phyloP scores from a whole-genome alignment of 2,888 invertebrate genomes.

The Leucania comma region DNA sequence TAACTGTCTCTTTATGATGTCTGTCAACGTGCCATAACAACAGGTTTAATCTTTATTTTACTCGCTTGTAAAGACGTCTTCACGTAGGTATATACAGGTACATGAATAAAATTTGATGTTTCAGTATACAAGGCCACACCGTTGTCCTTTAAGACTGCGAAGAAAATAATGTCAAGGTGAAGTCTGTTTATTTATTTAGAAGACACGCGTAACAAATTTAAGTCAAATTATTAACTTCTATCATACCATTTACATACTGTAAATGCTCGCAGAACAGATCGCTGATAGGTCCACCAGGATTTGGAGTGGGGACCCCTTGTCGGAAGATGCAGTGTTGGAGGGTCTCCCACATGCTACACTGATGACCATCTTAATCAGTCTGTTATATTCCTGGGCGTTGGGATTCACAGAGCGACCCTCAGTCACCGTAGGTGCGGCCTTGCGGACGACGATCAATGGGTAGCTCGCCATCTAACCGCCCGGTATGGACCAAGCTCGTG shows the following conservation, averaged over 20 bases:
- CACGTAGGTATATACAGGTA: background rate
- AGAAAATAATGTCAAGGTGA: conserved; percentile 8
- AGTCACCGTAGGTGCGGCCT: too few relatives aligned
- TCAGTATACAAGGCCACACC: background rate
- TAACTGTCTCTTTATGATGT: conserved; percentile 17
- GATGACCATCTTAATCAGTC: background rate
- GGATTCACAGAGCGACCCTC: too few relatives aligned
- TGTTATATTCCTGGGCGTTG: background rate
- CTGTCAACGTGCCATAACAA: conserved; percentile 29
- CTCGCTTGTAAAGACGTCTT: conserved; percentile 6
- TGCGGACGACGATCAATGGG: too few relatives aligned
- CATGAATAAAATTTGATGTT: conserved; percentile 19
- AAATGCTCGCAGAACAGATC: background rate
- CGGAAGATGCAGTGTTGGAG: background rate
- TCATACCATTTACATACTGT: background rate
- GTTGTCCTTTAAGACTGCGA: background rate
- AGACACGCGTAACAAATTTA: background rate
- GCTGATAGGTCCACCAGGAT: background rate
- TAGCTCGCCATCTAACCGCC: background rate
- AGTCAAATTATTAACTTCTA: background rate
- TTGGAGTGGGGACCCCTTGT: background rate
- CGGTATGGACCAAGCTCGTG: background rate
- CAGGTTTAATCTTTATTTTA: conserved; percentile 45
- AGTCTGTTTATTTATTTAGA: background rate
- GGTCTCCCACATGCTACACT: too few relatives aligned